Base-by-base conservation (phyloP, 1,140 invertebrate genomes). In the Zophobas atratus region DNA sequence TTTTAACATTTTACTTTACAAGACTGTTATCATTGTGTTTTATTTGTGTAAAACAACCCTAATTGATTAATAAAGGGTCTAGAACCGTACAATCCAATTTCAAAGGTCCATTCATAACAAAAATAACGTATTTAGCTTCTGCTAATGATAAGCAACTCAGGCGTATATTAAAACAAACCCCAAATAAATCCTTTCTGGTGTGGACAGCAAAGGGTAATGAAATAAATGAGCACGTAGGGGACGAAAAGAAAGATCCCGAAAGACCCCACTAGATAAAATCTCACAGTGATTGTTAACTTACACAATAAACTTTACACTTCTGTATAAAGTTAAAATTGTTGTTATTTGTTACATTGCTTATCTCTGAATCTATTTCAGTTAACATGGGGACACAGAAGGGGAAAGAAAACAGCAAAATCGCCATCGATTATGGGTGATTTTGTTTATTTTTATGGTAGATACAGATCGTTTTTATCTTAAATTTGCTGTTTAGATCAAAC, bases 101-200 rank as follows among this genome's bases (percentile, higher is more conserved):
- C 56, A 8, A 36, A 8, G 34, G 34, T 67, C 39, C 60, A 67
- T 67, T 67, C 43, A 32, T 67, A 67, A 67, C 60, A 67, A 67
- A 67, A 67, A 67, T 67, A 67, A 67, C n/a, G 38, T 67, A 67
- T 67, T 67, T 67, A 67, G 39, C 60, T 43, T 67, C 60, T 67
- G 60, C 39, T 67, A 39, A 43, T 67, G 60, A 67, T 67, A 67
- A 67, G 60, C 60, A 67, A 67, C n/a, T 67, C 60, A 43, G 60
- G 38, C 60, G 38, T 67, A 67, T 36, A 67, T 67, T 67, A 67
- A 67, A 67, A 43, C 60, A 67, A 43, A 32, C 60, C 39, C 8
- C 39, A 67, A 43, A 67, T 46, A 67, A 67, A 67, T 67, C 60
- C 60, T 67, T 67, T 38, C 60, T 67, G 60, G 60, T 36, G 38